Evolutionary conservation across 2,797 vertebrate species (phyloP), one percentile per base, ranked within the genome.

Genomic region (Paramormyrops hopkinsi): DNA sequence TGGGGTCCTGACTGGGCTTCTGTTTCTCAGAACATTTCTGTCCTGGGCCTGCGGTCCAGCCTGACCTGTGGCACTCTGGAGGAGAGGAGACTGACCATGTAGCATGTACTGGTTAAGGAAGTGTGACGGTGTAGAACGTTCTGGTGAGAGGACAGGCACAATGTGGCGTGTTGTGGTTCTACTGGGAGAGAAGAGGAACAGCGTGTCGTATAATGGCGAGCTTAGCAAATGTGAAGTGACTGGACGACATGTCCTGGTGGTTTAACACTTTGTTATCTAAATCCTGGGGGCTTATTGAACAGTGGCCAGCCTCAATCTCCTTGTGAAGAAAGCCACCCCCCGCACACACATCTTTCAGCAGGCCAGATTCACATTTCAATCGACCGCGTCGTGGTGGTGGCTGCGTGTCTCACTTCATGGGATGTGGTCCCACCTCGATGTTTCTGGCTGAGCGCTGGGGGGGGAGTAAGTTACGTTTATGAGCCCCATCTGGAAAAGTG

Each of bases 161-260:
- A 85, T 88, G 84, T 87, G 59, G 82, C 44, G 88, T 76, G 83
- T 73, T 89, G 33, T 44, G 37, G 5, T 3, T 4, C 88, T 3
- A 0, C 25, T 82, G 56, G 76, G 82, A 88, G 69, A 89, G 90
- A 88, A 89, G 90, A 90, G 59, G 59, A 92, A 90, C 92, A 91
- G 82, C 85, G 85, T 91, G 91, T 90, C 91, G 90, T 90, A 87
- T 91, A 93, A 90, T 92, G 51, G 44, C 41, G 85, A 91, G 92
- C 91, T 94, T 92, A 95, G 90, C 90, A 92, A 95, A 95, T 93
- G 92, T 89, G 91, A 93, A 89, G 90, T 94, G 93, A 94, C 94
- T 93, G 90, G 88, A 91, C 87, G 91, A 73, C 85, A 93, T 91
- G 92, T 90, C 86, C 87, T 92, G 90, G 90, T 90, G 92, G 65